Evolutionary conservation across 2,888 invertebrate genomes (phyloP), one percentile per base, ranked within the genome.

Genomic region (Spodoptera picta): DNA sequence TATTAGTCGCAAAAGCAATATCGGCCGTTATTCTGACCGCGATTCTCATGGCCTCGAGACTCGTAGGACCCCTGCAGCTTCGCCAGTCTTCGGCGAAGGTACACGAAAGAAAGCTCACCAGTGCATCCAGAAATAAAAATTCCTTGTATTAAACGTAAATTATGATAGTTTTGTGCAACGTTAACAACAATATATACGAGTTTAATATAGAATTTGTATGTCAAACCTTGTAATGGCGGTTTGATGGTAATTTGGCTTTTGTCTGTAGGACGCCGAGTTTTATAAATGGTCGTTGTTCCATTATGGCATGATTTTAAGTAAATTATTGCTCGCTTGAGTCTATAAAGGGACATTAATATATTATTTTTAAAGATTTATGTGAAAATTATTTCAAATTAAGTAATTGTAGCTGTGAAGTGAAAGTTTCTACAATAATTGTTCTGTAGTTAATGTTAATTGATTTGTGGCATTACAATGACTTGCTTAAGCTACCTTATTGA

Each of bases 51-150:
- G 87, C 87, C 82, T 62, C 48, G 49, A 45, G 19, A 14, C 27
- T 44, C 50, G 31, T 54, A 60, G 79, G 84, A 83, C 85, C 86
- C 89, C 90, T 83, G 86, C 79, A 75, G 89, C 77, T 86, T 66
- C 73, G 75, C 73, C 82, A 87, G 88, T 86, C 84, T 83, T 77
- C 71, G 80, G 68, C 71, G 73, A 72, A 81, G 79, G 84, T 86
- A 83, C 80, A 75, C 69, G 65, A 81, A 82, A 77, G 74, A 81
- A 81, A 83, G 78, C 81, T 73, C 65, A 79, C 77, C 63, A 63
- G 65, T 71, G 67, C 73, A 82, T 75, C 79, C 81, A 79, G 78
- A 76, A 77, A 67, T 61, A 52, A 66, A 52, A 68, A 73, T 54
- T 53, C 53, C 59, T 12, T 55, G 51, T 52, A 58, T 49, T 51